Conservation (phyloP, 2,113 vertebrate species). For the Thamnophis sirtalis region DNA sequence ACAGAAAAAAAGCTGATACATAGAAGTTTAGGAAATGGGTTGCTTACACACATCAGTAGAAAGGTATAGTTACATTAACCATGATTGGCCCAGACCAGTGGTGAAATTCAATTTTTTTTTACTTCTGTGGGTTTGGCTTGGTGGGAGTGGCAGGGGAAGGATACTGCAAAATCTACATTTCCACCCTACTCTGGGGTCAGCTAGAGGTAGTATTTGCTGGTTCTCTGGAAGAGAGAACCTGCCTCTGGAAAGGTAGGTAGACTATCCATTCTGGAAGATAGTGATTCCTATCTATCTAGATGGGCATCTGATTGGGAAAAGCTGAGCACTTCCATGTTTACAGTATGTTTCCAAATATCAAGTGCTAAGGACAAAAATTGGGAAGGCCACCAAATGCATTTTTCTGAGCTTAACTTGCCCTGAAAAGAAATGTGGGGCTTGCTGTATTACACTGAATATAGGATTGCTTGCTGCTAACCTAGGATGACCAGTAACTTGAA, state of each 20-base stretch:
- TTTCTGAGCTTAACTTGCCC: background rate
- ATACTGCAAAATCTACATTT: too few species aligned
- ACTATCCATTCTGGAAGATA: background rate
- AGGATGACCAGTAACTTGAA: background rate
- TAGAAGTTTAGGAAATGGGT: slow-evolving; percentile 7
- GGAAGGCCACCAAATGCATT: background rate
- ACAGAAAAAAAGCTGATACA: background rate
- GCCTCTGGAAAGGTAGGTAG: background rate
- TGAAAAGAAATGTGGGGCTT: background rate
- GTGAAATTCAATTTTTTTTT: too few species aligned
- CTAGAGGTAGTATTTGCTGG: too few species aligned
- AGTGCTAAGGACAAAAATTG: background rate
- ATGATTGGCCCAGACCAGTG: slow-evolving; percentile 27
- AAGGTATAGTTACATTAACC: background rate
- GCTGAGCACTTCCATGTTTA: background rate
- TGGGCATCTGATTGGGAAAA: background rate
- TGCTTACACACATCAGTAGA: background rate
- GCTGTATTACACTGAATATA: background rate
- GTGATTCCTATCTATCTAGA: background rate
- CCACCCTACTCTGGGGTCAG: too few species aligned
- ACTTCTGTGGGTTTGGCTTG: too few species aligned
- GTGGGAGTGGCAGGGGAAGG: too few species aligned
- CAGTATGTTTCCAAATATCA: background rate
- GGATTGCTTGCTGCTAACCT: background rate
- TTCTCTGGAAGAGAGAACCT: too few species aligned